Evolutionary conservation across 2,797 vertebrate species (phyloP), one percentile per base, ranked within the genome.

Genomic region (Myiotriccus ornatus): DNA sequence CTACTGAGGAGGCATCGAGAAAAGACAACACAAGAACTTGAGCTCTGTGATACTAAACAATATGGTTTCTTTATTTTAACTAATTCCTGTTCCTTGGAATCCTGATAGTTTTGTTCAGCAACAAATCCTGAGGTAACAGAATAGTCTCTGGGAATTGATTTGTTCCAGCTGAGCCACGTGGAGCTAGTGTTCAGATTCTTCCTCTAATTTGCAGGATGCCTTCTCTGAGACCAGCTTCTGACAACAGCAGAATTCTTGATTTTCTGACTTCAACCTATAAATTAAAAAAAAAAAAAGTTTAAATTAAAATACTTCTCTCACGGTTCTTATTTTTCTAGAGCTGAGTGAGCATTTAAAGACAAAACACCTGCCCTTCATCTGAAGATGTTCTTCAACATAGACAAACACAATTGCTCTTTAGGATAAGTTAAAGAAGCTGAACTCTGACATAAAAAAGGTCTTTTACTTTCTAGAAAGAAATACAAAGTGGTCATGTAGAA

Each of bases 161-260:
- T 71, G 22, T 71, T 71, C 15, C 34, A 75, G 13, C 41, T 84
- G 37, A 90, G 15, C 21, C 16, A 77, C 23, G 37, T 1, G 12
- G 68, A 67, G 12, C 18, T 69, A 16, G 8, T 53, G 55, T 6
- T 65, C 39, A 87, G 30, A 27, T 6, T 15, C 10, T 57, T 79
- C 35, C 15, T 79, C 32, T 1, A 4, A 3, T 2, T 2, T 67
- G 4, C 9, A 35, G 14, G 22, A 22, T 18, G 22, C 14, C 17
- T 60, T 88, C 16, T 83, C 28, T 60, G 41, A 80, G 32, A 34
- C 11, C 44, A 77, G 6, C 10, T 59, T 63, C 60, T 35, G 12
- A 63, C 20, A 85, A 60, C 17, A 76, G 18, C 21, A 74, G 34
- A 84, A 60, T 52, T 84, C 47, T 35, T 12, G 13, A 50, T 62